Base-by-base conservation (phyloP, 2,113 vertebrate genomes). In the Chloebia gouldiae region DNA sequence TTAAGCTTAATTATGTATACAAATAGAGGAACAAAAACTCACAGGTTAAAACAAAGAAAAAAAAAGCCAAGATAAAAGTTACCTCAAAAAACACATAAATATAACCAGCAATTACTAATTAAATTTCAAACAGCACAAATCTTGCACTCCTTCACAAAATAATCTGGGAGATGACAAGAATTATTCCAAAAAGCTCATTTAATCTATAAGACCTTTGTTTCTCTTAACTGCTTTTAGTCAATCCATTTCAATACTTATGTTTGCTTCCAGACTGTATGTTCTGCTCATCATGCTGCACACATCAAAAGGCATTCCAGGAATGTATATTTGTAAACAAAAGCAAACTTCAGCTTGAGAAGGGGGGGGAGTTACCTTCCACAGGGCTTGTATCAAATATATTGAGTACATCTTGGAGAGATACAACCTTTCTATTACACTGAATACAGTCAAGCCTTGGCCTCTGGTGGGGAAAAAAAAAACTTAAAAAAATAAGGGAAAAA, bases 401-500 rank as follows among this genome's bases (percentile, higher is more conserved):
- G 56, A 50, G 11, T 69, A 78, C 7, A 15, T 44, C n/a, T 70
- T 11, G 8, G 19, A 42, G 22, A 61, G 8, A 19, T 64, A 65
- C 0, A 78, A 13, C 19, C 16, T 61, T 81, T 53, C 56, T 40
- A 16, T 61, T 64, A 49, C 21, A 78, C 2, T 22, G 40, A 90
- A 61, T 16, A 47, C 10, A 49, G 33, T 45, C 61, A 90, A 85
- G 56, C 5, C 30, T 40, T 65, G 50, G 30, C 13, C 11, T 49
- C 28, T 15, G 24, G 2, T 47, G 16, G 2, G 16, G n/a, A n/a
- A 13, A 39, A 60, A 44, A 31, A 57, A 24, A 1, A 5, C 4
- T 23, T 22, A 19, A 13, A 7, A 4, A 12, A 22, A 7, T 30
- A 35, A 19, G 0, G 1, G 4, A 27, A 59, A 42, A 65, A 59